Base-by-base conservation (phyloP, 1,140 invertebrate genomes). In the Penaeus japonicus region DNA sequence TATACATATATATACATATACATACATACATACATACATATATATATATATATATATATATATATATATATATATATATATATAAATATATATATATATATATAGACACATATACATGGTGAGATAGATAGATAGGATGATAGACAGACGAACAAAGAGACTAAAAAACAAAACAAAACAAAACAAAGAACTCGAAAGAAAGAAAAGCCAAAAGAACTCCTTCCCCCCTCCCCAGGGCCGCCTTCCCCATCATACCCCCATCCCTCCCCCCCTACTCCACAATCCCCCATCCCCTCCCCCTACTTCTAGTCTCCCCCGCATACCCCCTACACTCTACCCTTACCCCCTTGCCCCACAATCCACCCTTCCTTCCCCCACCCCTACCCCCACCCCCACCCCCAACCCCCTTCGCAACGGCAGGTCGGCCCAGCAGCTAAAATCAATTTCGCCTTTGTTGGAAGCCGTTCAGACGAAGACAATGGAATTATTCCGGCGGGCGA, bases 391-490 rank as follows among this genome's bases (percentile, higher is more conserved):
- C 47, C 53, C 5, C 79, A 0, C n/a, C 79, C 35, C 79, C 39
- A 7, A 3, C 54, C 80, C 4, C 3, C 80, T 22, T 4, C n/a
- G 24, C 54, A n/a, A n/a, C n/a, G 22, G 18, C 18, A 10, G 20
- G 30, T 24, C 47, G 5, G 4, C 17, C 35, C 10, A 22, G 53
- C 84, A 55, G 24, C n/a, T 39, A 39, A 75, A 79, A 78, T 65
- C 84, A 59, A 62, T 62, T 39, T 47, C 27, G 22, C 75, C 77
- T 86, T 86, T 86, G 84, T 86, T 65, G 65, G 32, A 75, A 47
- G n/a, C 70, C 70, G 57, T 57, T 86, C 84, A 80, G 79, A 86
- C 84, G 84, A 86, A 80, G 79, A 86, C 84, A 86, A 86, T 86
- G 55, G 65, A 79, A 86, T 80, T 86, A 80, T 86, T 80, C 84